Evolutionary conservation across 2,888 invertebrate genomes (phyloP).

Genomic region (Drosophila aldrichi): DNA sequence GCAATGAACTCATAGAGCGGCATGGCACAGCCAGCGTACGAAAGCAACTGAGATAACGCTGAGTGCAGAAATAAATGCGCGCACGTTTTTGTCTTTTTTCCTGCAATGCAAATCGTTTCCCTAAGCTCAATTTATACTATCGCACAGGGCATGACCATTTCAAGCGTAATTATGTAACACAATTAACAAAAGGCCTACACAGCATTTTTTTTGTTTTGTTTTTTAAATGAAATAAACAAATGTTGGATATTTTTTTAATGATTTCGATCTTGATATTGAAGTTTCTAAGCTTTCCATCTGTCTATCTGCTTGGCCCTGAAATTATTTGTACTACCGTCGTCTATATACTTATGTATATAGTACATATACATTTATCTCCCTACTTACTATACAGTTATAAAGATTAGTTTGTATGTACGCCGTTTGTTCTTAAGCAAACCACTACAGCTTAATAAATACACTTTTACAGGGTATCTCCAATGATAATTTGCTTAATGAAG

Average conservation of each 20-base stretch:
- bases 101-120: slow-evolving; percentile 17
- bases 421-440: background rate
- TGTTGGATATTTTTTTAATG: background rate
- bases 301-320: background rate
- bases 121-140: slow-evolving; percentile 13
- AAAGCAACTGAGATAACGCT: slow-evolving; percentile 37
- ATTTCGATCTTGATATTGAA: no score
- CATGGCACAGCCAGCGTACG: slow-evolving; percentile 34
- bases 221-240: background rate
- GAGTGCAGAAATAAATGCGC: background rate
- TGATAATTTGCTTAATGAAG: background rate
- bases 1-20: slow-evolving; percentile 41
- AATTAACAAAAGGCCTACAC: background rate
- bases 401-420: background rate
- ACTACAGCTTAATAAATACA: background rate
- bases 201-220: background rate
- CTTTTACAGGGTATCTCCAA: background rate
- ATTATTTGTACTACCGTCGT: background rate
- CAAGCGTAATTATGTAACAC: background rate
- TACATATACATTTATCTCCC: background rate
- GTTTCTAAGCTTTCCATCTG: no score
- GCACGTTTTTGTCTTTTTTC: background rate
- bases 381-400: background rate
- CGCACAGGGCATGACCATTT: background rate
- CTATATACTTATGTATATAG: no score